Evolutionary conservation across 2,888 invertebrate genomes (phyloP), one percentile per base, ranked within the genome.

Genomic region (Tetropium fuscum): DNA sequence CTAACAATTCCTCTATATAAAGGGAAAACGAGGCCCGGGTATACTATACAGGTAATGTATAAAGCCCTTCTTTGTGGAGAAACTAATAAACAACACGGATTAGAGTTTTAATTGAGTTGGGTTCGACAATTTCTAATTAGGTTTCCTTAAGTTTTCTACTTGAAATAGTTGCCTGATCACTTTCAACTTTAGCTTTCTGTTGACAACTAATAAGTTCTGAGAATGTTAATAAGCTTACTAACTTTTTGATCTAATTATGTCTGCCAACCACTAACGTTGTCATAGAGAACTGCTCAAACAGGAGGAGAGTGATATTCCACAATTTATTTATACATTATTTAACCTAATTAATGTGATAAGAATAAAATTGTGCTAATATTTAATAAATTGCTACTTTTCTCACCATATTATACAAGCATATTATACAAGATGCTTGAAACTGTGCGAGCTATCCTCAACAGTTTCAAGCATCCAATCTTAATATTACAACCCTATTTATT

Each of bases 221-320:
- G 36, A 48, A 48, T 48, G 36, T 48, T 36, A 48, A 48, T 34
- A 48, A 48, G 48, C 48, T 36, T 36, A 48, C 48, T 22, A 48
- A 48, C 48, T 48, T 48, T 48, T 48, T 48, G 48, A 48, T 48
- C 36, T 48, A 48, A 48, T 48, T 48, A 48, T 19, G 22, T 20
- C 6, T 36, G 34, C 36, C 36, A 22, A 20, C 16, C 48, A 8
- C 36, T 16, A 36, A 48, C 48, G 34, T 48, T 10, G 20, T 48
- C 48, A 34, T 32, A 22, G 44, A 15, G 48, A 36, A 36, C 25
- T 48, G 34, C 22, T 36, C 8, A 36, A 48, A 48, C 36, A 19
- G 22, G 25, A 16, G 48, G 22, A 48, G n/a, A n/a, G n/a, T n/a
- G n/a, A n/a, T n/a, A n/a, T n/a, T n/a, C n/a, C n/a, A n/a, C n/a